A percentile compares a stretch with the other conserved stretches of the same genome.
These are phyloP conservation scores for Saccostrea cuccullata DNA, from an alignment of 1,140 invertebrate species.

Conservation along the genomic window DNA sequence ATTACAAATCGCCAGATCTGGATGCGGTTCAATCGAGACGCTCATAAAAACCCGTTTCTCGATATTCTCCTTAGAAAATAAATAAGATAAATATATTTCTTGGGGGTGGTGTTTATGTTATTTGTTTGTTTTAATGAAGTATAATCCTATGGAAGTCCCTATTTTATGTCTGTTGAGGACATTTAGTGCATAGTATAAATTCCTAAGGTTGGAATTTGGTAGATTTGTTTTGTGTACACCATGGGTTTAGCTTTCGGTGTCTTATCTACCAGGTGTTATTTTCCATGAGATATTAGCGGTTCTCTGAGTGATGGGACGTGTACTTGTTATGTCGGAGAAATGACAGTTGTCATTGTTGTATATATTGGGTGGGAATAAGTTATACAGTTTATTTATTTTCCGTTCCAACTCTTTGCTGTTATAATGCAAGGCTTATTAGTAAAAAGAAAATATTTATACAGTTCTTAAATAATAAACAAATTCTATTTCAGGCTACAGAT, in stretches of 20 bases:
- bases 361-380: background rate
- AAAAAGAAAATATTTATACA: background rate
- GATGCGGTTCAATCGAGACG: too few relatives aligned
- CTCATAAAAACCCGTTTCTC: background rate
- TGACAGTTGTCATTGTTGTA: background rate
- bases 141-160: background rate
- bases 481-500: background rate
- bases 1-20: too few relatives aligned
- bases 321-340: background rate
- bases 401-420: background rate
- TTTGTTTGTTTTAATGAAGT: too few relatives aligned
- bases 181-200: background rate
- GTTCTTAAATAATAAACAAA: background rate
- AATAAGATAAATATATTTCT: too few relatives aligned
- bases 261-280: background rate
- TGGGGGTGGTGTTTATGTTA: too few relatives aligned
- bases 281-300: background rate
- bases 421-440: background rate
- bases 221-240: constrained; percentile 3
- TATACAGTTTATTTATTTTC: background rate
- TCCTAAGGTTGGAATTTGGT: background rate
- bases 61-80: constrained; percentile 18
- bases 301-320: background rate
- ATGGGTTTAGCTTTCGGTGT: constrained; percentile 2
- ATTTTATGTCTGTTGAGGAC: background rate